Evolutionary conservation across 1,140 invertebrate genomes (phyloP), one percentile per base, ranked within the genome.

Genomic region (Drosophila ambigua): DNA sequence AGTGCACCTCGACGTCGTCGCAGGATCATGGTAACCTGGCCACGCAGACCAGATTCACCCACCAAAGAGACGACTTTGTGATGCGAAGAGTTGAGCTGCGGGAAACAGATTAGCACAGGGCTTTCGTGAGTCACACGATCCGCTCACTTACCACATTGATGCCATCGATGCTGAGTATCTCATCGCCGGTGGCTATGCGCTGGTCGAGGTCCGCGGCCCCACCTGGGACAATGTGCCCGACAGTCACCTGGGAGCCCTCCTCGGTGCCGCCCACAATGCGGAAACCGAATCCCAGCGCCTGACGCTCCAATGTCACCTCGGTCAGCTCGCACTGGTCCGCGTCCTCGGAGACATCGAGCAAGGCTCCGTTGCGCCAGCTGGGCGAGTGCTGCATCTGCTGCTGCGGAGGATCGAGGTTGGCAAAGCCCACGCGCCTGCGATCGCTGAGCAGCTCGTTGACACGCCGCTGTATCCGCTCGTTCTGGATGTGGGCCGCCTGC

Each of bases 191-290:
- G 67, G 94, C 94, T 51, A 99, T 93, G 51, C 96, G 93, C 23
- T 96, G 96, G 92, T 98, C 97, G 62, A 96, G 90, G 92, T 98
- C 96, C 8, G 98, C 98, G 24, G 97, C 96, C 11, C 97, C 97
- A 77, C 97, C 97, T 0, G 97, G 96, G 28, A 99, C 98, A 81
- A 99, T 98, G 91, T 98, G 96, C 20, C 98, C 98, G 51, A 99
- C 97, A 4, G 97, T 97, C 59, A 99, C 97, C 93, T 99, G 97
- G 72, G 98, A 98, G 68, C 97, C 97, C 93, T 99, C 98, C 93
- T 99, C 98, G 0, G 97, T 98, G 31, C 99, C 99, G n/a, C 99
- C 99, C 31, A 99, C 97, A 90, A 99, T 98, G 75, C 98, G 94
- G 93, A 99, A 99, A 6, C 99, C 99, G 93, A 99, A 99, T 13